Evolutionary conservation across 2,888 invertebrate species (phyloP).

Genomic region (Drosophila anceps): DNA sequence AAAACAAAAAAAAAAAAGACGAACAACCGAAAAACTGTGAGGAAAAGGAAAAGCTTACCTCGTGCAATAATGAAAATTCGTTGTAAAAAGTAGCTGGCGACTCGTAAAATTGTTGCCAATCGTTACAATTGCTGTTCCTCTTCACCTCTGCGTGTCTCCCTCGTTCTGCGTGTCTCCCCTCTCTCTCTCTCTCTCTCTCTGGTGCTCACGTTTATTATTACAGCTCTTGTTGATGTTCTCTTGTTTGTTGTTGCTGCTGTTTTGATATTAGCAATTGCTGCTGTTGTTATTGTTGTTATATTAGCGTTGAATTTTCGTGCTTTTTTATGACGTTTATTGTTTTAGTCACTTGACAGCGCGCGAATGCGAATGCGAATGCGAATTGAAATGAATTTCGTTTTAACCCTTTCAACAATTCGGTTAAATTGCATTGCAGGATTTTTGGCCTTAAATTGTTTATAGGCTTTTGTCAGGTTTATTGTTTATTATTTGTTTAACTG

Average conservation of each 20-base stretch:
- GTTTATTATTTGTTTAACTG: constrained; percentile 58
- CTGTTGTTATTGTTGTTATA: constrained; percentile 19
- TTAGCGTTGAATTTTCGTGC: constrained; percentile 28
- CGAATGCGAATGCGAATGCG: constrained; percentile 44
- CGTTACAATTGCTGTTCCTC: constrained; percentile 33
- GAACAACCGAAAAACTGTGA: constrained; percentile 10
- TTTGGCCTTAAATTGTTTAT: constrained; percentile 52
- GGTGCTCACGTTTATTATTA: constrained; percentile 27
- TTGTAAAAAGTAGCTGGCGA: constrained; percentile 76
- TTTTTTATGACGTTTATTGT: constrained; percentile 61
- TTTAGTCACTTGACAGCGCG: constrained; percentile 68
- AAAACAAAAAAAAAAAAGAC: constrained; percentile 22
- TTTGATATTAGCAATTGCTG: constrained; percentile 35
- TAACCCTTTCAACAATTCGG: constrained; percentile 33
- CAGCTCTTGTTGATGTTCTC: constrained; percentile 45
- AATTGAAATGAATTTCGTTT: constrained; percentile 34
- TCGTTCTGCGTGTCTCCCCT: neutral
- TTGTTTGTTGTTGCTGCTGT: constrained; percentile 55
- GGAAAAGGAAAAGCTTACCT: constrained; percentile 61
- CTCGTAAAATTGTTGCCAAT: constrained; percentile 79
- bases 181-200: neutral
- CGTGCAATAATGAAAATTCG: constrained; percentile 76
- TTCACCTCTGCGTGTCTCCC: neutral
- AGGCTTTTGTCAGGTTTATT: constrained; percentile 56
- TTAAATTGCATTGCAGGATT: constrained; percentile 28